Evolutionary conservation across 2,888 invertebrate genomes (phyloP), one percentile per base, ranked within the genome.

Genomic region (Drosophila setosimentum): DNA sequence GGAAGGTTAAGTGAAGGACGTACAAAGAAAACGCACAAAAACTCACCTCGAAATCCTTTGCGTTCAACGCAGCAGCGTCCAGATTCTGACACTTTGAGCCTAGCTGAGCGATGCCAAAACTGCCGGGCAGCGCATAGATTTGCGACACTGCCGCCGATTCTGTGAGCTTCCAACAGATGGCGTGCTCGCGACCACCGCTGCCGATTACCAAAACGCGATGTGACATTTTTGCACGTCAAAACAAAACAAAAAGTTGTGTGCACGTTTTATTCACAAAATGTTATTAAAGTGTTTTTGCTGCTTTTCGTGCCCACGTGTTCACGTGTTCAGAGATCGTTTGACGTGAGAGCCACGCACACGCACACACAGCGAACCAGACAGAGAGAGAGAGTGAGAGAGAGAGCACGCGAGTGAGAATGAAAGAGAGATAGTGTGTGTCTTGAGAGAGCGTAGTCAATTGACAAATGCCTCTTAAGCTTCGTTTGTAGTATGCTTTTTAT

Each of bases 121-220:
- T 99, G 37, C 99, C 99, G 18, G 99, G 99, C 32, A 97, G 94
- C 49, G 96, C 97, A 92, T 94, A 98, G 75, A 99, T 95, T 76
- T 94, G 94, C 55, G 94, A 93, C 30, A 98, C 95, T 91, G 94
- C 93, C 18, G 94, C 91, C 51, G 98, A 98, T 92, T 98, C 96
- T 0, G 97, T 94, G 49, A 99, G 93, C 94, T 98, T 98, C 98
- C 98, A 99, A 85, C 97, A 96, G 87, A 99, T 94, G 6, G 98
- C 98, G 94, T 99, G 99, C 93, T 99, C 99, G 81, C 99, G 95
- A 4, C 98, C 99, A 45, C 99, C 99, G 92, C 96, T 95, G 21
- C 99, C 99, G 87, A 99, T 95, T 61, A 99, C 95, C 80, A 98
- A 93, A 76, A 98, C 95, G 88, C 95, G 94, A 61, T 94, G 94